A percentile compares a stretch with the other conserved stretches of the same genome.
Conservation (phyloP, 2,888 invertebrate species). For the Acrobeloides nanus region DNA sequence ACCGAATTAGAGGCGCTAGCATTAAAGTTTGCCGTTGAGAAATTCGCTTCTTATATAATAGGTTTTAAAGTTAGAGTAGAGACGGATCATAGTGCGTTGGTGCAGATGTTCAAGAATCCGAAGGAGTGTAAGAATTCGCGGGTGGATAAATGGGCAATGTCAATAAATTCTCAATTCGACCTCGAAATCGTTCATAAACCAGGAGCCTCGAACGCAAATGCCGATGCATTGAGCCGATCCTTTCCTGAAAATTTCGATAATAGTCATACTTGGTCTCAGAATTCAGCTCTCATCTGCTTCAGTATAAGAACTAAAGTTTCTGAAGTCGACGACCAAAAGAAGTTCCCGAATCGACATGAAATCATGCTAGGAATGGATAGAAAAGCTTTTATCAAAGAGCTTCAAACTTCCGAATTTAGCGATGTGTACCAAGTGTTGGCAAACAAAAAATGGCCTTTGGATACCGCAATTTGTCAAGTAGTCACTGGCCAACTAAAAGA, state of each 20-base stretch:
- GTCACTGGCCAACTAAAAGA: background rate
- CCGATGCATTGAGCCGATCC: conserved; percentile 6
- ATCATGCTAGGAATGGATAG: too few species aligned
- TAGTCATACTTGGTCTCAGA: too few species aligned
- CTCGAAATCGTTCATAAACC: conserved; percentile 6
- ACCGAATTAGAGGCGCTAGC: conserved; percentile 11
- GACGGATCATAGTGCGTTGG: conserved; percentile 9
- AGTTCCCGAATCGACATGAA: too few species aligned
- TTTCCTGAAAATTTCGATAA: too few species aligned
- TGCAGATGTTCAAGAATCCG: conserved; percentile 8
- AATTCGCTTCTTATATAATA: conserved; percentile 3
- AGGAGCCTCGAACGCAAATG: conserved; percentile 4
- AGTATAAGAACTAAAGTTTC: too few species aligned
- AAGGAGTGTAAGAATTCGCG: conserved; percentile 4
- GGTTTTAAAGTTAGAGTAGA: too few species aligned
- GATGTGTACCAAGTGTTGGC: background rate
- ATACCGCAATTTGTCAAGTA: conserved; percentile 1
- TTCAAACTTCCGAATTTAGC: conserved; percentile 2
- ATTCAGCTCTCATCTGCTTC: too few species aligned
- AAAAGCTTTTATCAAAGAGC: too few species aligned
- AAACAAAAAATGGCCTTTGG: background rate
- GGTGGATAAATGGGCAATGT: too few species aligned
- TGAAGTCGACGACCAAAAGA: too few species aligned
- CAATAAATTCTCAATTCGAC: conserved; percentile 3
- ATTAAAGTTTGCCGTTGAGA: conserved; percentile 1